Conservation (phyloP, 2,888 invertebrate genomes). For the Hyppa rectilinea region DNA sequence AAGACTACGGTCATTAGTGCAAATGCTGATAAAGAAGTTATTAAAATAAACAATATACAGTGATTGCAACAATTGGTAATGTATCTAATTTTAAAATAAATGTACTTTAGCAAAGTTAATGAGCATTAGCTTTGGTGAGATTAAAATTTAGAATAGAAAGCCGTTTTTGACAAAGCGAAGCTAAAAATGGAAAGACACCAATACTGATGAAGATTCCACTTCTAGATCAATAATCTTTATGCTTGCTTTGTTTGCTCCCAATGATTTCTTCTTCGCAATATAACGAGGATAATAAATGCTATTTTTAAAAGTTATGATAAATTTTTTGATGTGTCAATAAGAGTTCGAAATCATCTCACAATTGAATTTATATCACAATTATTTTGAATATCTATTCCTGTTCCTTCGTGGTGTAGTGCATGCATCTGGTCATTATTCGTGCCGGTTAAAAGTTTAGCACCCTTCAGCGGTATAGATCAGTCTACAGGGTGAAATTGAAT, state of each 20-base stretch:
- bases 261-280: no score
- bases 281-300: background rate
- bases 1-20: slow-evolving; percentile 17
- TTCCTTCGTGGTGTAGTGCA: no score
- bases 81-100: background rate
- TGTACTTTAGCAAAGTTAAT: background rate
- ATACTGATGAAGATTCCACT: background rate
- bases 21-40: slow-evolving; percentile 31
- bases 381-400: no score
- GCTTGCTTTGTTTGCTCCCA: no score
- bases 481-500: no score
- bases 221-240: background rate
- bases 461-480: background rate
- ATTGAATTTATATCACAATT: background rate
- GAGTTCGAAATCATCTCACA: background rate
- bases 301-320: no score
- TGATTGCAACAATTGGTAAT: slow-evolving; percentile 9
- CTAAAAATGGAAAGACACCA: background rate
- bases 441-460: background rate
- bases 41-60: slow-evolving; percentile 31
- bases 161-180: background rate
- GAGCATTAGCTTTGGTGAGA: background rate
- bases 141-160: background rate
- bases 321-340: background rate
- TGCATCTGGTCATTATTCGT: background rate